Percentiles rank a stretch among this genome's conserved stretches.
These are phyloP conservation scores for Pemphredon lugubris DNA, from an alignment of 2,888 invertebrate genomes.

Conservation along the genomic window DNA sequence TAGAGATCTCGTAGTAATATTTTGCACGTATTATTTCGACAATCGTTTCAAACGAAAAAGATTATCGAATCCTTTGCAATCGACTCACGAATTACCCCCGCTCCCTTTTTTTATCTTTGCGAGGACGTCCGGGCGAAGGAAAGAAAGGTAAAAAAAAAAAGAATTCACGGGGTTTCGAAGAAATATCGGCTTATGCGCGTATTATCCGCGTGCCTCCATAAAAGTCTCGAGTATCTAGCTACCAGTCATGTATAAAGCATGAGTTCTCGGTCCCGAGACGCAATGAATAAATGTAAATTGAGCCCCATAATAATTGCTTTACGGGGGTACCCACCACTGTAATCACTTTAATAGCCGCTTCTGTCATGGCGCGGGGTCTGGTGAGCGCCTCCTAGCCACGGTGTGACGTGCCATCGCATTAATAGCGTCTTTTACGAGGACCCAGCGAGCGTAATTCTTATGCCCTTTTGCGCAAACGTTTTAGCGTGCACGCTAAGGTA, in stretches of 20 bases:
- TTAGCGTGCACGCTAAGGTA: not conserved
- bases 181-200: constrained; percentile 60
- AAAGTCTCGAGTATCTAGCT: constrained; percentile 67
- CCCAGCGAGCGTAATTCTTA: constrained; percentile 5
- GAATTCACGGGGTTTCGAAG: constrained; percentile 32
- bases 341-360: constrained; percentile 78
- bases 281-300: constrained; percentile 78
- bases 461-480: constrained; percentile 7
- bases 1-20: too few relatives aligned
- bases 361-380: constrained; percentile 65
- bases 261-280: constrained; percentile 59
- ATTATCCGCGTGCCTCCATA: constrained; percentile 65
- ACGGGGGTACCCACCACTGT: constrained; percentile 71
- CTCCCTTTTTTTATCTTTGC: too few relatives aligned
- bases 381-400: constrained; percentile 51
- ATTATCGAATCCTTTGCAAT: too few relatives aligned
- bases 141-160: too few relatives aligned
- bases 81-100: too few relatives aligned
- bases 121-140: too few relatives aligned
- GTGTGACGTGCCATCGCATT: constrained; percentile 56
- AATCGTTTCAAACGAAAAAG: too few relatives aligned
- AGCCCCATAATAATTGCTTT: constrained; percentile 76
- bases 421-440: constrained; percentile 63
- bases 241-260: constrained; percentile 74
- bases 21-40: too few relatives aligned